phyloP scores from a whole-genome alignment of 2,113 vertebrate species.

The Hemibagrus wyckioides region DNA sequence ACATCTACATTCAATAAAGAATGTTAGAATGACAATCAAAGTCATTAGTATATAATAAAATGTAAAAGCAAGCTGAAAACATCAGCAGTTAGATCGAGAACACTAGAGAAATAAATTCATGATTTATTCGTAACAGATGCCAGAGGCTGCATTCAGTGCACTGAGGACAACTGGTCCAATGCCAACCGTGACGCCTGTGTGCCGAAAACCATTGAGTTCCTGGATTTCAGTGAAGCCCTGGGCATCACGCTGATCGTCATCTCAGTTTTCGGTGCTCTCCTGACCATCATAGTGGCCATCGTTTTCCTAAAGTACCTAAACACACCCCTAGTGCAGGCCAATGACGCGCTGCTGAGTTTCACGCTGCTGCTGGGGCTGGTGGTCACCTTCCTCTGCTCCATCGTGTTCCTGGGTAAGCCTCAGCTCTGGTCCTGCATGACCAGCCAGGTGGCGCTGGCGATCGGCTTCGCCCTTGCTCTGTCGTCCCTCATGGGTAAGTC shows the following conservation, averaged over 20 bases:
- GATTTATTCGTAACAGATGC: conserved; percentile 69
- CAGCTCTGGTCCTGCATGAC: conserved; percentile 80
- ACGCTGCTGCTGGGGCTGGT: conserved; percentile 76
- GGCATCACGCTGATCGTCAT: conserved; percentile 81
- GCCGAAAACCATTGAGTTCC: conserved; percentile 81
- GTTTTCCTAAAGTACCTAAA: conserved; percentile 72
- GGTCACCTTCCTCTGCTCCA: conserved; percentile 77
- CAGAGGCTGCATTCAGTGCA: conserved; percentile 77
- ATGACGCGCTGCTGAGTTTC: conserved; percentile 75
- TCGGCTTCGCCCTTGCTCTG: conserved; percentile 80
- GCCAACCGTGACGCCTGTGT: conserved; percentile 72
- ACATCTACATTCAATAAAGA: too few relatives aligned
- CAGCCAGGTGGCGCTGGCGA: conserved; percentile 76
- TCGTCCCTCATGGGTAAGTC: conserved; percentile 83
- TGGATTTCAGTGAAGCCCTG: conserved; percentile 79
- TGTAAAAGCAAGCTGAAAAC: background rate
- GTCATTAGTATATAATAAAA: background rate
- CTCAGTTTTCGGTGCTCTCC: conserved; percentile 76
- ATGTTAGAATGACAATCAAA: too few relatives aligned
- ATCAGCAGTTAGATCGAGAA: background rate
- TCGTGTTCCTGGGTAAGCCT: conserved; percentile 80
- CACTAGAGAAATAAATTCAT: background rate
- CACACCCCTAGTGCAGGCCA: conserved; percentile 78
- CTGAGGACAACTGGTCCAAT: conserved; percentile 82
- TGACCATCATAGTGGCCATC: conserved; percentile 68